Base-by-base conservation (phyloP, 2,888 invertebrate genomes). In the Tubulanus polymorphus region DNA sequence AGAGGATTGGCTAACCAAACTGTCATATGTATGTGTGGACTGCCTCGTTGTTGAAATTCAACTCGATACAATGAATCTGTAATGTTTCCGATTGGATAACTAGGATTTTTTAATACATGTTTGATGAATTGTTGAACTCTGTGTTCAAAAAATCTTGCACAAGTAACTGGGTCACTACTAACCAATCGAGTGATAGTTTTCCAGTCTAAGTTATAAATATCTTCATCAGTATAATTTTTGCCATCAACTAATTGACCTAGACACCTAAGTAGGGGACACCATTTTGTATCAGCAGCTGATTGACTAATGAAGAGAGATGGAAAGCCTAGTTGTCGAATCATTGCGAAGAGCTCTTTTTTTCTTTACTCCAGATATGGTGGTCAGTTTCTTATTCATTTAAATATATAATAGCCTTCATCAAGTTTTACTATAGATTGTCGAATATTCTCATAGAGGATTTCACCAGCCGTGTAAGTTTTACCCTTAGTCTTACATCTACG, bases 271-370 rank as follows among this genome's bases (percentile, higher is more conserved):
- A 63, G 27, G 53, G 61, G 56, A 41, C 27, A 23, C 60, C 62
- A 62, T 45, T 46, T 55, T 48, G 59, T 59, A 49, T 63, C 61
- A 30, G 61, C 62, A 26, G 61, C 52, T 20, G n/a, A n/a, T n/a
- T n/a, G n/a, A n/a, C n/a, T n/a, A n/a, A n/a, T n/a, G n/a, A n/a
- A n/a, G n/a, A n/a, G n/a, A n/a, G n/a, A n/a, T n/a, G n/a, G n/a
- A n/a, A n/a, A n/a, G n/a, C n/a, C n/a, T n/a, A n/a, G n/a, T n/a
- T n/a, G n/a, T n/a, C n/a, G n/a, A n/a, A n/a, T n/a, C n/a, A n/a
- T n/a, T n/a, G n/a, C n/a, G n/a, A n/a, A n/a, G n/a, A n/a, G n/a
- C n/a, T n/a, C n/a, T n/a, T n/a, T n/a, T n/a, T n/a, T n/a, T n/a
- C n/a, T n/a, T n/a, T n/a, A n/a, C n/a, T n/a, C n/a, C n/a, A n/a